A percentile compares a stretch with the other conserved stretches of the same genome.
phyloP scores from a whole-genome alignment of 2,113 vertebrate species.

The Labeo catla region DNA sequence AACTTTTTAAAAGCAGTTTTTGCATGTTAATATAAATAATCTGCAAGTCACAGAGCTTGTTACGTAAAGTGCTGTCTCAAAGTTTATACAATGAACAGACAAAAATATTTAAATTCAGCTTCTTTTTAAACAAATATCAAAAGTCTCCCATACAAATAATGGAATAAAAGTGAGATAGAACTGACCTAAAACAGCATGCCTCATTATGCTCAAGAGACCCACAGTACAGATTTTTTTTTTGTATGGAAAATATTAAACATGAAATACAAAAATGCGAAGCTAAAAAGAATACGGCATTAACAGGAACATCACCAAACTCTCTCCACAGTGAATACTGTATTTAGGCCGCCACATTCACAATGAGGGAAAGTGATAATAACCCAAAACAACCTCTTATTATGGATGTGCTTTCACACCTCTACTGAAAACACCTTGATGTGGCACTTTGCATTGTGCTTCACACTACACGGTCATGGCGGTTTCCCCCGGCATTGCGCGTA shows the following conservation, averaged over 20 bases:
- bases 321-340: conserved; percentile 6
- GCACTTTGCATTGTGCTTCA: conserved; percentile 53
- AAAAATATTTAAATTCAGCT: conserved; percentile 27
- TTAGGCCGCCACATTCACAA: conserved; percentile 20
- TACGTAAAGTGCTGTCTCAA: conserved; percentile 62
- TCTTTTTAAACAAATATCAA: conserved; percentile 45
- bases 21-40: conserved; percentile 60
- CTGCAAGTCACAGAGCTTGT: conserved; percentile 44
- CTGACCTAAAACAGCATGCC: conserved; percentile 31
- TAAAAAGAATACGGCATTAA: background rate
- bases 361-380: conserved; percentile 26
- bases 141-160: conserved; percentile 37
- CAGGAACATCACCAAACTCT: conserved; percentile 1
- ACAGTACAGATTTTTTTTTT: conserved; percentile 17
- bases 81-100: conserved; percentile 56
- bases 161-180: conserved; percentile 2
- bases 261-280: background rate
- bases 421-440: conserved; percentile 49
- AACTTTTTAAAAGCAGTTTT: conserved; percentile 72
- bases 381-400: conserved; percentile 35
- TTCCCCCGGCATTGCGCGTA: conserved; percentile 44
- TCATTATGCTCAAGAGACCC: conserved; percentile 38
- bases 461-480: conserved; percentile 43
- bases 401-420: conserved; percentile 27
- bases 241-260: conserved; percentile 40